Conservation (phyloP, 64 coral and sea anemone genomes). For the Stichodactyla helianthus region DNA sequence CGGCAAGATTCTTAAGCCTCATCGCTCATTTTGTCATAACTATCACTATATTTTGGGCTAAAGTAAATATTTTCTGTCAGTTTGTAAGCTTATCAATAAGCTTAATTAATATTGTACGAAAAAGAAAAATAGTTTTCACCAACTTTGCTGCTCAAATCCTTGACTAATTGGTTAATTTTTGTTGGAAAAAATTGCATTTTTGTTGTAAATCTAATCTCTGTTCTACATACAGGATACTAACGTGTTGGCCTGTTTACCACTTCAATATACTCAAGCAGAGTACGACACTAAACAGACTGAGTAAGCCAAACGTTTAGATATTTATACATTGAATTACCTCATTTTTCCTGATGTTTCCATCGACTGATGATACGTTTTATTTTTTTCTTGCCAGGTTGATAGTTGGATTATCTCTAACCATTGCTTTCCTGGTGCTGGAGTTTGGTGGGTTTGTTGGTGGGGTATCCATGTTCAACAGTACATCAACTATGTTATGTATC, state of each 20-base stretch:
- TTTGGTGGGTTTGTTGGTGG: constrained; percentile 88
- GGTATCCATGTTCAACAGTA: constrained; percentile 92
- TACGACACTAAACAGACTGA: constrained; percentile 75
- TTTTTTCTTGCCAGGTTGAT: constrained; percentile 60
- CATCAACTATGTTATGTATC: constrained; percentile 95
- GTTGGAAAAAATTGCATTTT: background rate
- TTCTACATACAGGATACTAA: constrained; percentile 60
- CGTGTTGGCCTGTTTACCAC: constrained; percentile 74
- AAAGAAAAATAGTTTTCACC: too few relatives aligned
- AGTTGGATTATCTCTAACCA: constrained; percentile 86
- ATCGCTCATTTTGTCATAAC: constrained; percentile 94
- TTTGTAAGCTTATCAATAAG: background rate
- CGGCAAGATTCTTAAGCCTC: constrained; percentile 85
- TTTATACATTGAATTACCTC: too few relatives aligned
- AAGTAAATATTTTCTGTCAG: constrained; percentile 31
- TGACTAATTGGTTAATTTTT: too few relatives aligned
- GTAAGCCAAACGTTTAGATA: constrained; percentile 35
- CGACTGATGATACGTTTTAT: background rate
- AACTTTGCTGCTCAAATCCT: too few relatives aligned
- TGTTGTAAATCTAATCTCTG: background rate
- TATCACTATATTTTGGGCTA: constrained; percentile 90
- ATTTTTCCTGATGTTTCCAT: background rate
- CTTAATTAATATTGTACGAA: too few relatives aligned
- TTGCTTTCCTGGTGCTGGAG: constrained; percentile 87
- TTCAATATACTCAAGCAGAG: constrained; percentile 76